Conservation (phyloP, 2,888 invertebrate species). For the Xanthia togata region DNA sequence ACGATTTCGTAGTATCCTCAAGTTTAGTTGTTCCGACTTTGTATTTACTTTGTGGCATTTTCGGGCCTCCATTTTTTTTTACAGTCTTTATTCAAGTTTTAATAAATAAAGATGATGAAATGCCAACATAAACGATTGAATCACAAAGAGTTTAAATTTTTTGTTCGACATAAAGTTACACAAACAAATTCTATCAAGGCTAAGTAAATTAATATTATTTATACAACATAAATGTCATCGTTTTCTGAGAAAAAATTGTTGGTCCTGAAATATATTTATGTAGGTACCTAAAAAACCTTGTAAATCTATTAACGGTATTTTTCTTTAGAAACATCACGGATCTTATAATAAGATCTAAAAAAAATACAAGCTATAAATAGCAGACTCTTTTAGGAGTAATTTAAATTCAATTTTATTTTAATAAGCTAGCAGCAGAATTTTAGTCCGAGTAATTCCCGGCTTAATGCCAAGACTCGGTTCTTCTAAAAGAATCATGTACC, state of each 20-base stretch:
- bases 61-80: background rate
- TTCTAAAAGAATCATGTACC: constrained; percentile 11
- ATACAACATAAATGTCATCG: constrained; percentile 13
- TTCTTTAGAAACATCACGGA: background rate
- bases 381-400: constrained; percentile 23
- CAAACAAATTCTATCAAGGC: constrained; percentile 6
- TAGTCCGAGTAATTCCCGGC: constrained; percentile 20
- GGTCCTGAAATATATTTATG: constrained; percentile 19
- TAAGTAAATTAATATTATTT: constrained; percentile 10
- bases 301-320: constrained; percentile 15
- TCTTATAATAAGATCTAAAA: constrained; percentile 4
- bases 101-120: background rate
- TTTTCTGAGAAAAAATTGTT: constrained; percentile 15
- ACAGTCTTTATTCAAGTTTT: background rate
- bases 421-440: constrained; percentile 21
- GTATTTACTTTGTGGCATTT: background rate
- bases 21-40: background rate
- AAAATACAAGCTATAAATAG: background rate
- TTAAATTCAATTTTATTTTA: constrained; percentile 39
- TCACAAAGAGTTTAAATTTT: background rate
- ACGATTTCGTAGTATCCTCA: background rate
- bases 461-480: constrained; percentile 47
- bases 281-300: constrained; percentile 8
- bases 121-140: background rate
- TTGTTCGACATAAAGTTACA: background rate